Conservation (phyloP, 2,113 vertebrate species). For the Vombatus ursinus region DNA sequence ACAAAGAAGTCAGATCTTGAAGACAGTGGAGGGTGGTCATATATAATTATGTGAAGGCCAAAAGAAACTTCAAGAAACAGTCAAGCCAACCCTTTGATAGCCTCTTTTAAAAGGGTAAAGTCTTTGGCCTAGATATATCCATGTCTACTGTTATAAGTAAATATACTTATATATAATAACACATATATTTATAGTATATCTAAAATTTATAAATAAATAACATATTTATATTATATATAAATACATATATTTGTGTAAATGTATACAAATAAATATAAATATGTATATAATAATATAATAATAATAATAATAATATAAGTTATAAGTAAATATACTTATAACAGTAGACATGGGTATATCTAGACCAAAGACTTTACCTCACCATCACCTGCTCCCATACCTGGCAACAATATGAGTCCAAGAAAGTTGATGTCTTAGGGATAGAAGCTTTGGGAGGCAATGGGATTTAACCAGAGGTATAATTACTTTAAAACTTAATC, state of each 20-base stretch:
- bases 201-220: too few species aligned
- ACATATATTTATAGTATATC: too few species aligned
- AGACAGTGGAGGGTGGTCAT: too few species aligned
- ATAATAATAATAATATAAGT: too few species aligned
- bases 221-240: too few species aligned
- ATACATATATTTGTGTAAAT: too few species aligned
- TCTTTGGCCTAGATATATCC: background rate
- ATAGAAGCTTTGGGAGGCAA: background rate
- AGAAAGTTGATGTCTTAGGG: background rate
- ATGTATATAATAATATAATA: too few species aligned
- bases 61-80: background rate
- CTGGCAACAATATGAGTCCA: background rate
- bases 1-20: background rate
- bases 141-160: background rate
- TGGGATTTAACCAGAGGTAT: background rate
- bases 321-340: too few species aligned
- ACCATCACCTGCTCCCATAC: background rate
- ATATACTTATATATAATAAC: background rate
- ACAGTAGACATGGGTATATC: too few species aligned
- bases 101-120: background rate
- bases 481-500: background rate
- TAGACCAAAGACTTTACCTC: background rate
- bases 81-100: background rate
- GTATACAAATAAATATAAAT: too few species aligned
- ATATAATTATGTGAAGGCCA: background rate